A percentile compares a stretch with the other conserved stretches of the same genome.
Conservation (phyloP, 2,113 vertebrate genomes). For the Elaphurus davidianus region DNA sequence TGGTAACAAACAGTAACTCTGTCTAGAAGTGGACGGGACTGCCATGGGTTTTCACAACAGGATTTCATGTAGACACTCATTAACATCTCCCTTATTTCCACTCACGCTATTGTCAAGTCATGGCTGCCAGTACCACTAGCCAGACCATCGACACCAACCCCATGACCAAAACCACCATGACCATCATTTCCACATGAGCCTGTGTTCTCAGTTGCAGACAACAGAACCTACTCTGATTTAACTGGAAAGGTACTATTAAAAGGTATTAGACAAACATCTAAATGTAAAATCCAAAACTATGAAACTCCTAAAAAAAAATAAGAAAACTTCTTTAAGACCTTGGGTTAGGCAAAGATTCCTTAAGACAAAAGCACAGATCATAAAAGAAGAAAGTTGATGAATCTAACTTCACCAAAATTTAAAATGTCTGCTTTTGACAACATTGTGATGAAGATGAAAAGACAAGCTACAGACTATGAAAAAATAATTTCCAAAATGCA, state of each 20-base stretch:
- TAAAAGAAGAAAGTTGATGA: background rate
- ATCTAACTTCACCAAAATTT: background rate
- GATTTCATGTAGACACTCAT: background rate
- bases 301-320: background rate
- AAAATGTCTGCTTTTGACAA: background rate
- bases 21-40: background rate
- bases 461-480: background rate
- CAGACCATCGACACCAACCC: rapidly evolving
- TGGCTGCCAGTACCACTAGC: background rate
- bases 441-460: background rate
- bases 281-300: background rate
- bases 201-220: background rate
- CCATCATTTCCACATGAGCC: background rate
- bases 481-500: background rate
- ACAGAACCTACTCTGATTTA: background rate
- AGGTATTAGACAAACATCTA: background rate
- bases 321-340: background rate
- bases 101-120: no score
- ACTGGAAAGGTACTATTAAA: background rate
- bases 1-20: background rate
- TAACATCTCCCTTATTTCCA: background rate
- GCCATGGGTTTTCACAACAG: background rate
- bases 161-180: no score
- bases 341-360: background rate
- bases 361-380: background rate